A percentile compares a stretch with the other conserved stretches of the same genome.
These are phyloP conservation scores for Callorhinus ursinus DNA, from an alignment of 2,113 vertebrate species.

Conservation along the genomic window DNA sequence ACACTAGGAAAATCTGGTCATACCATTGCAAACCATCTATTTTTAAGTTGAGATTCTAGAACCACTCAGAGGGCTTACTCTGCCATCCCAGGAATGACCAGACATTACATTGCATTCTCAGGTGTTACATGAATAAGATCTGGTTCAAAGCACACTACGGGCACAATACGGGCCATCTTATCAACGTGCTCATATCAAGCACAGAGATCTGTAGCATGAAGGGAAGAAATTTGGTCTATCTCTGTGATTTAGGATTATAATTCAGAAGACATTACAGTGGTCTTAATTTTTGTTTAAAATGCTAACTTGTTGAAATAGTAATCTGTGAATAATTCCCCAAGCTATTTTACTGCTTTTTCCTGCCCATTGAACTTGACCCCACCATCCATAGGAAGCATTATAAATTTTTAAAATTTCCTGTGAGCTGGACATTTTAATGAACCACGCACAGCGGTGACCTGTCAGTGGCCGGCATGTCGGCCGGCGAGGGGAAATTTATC, in stretches of 20 bases:
- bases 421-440: conserved; percentile 89
- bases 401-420: conserved; percentile 88
- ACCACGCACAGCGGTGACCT: conserved; percentile 86
- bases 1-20: not conserved
- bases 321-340: conserved; percentile 82
- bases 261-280: conserved; percentile 59
- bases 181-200: rapidly evolving
- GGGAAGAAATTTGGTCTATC: not conserved
- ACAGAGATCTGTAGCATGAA: not conserved
- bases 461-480: conserved; percentile 81
- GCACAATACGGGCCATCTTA: not conserved
- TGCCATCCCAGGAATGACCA: not conserved
- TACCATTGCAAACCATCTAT: rapidly evolving
- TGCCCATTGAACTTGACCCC: conserved; percentile 86
- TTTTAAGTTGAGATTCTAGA: not conserved
- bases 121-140: not conserved
- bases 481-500: conserved; percentile 85
- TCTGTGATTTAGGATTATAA: conserved; percentile 55
- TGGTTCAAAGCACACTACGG: conserved; percentile 46
- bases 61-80: not conserved
- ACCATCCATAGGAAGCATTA: conserved; percentile 84
- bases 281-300: conserved; percentile 75
- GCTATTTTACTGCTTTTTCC: conserved; percentile 73
- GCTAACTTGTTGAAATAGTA: conserved; percentile 79
- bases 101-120: not conserved